Conservation (phyloP, 1,140 invertebrate species). For the Archivesica marissinica region DNA sequence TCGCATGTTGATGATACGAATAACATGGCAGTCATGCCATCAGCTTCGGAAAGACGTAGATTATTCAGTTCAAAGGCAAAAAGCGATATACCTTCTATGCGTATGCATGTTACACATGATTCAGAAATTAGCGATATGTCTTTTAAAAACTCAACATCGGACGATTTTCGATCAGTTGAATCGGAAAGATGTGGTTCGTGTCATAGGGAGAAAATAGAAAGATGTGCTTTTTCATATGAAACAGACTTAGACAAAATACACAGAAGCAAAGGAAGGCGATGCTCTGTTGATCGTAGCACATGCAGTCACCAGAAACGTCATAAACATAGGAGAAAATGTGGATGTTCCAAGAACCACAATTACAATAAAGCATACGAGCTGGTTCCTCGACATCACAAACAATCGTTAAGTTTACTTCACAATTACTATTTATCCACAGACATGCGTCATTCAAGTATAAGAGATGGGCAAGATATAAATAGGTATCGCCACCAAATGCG, state of each 20-base stretch:
- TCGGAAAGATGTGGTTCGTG: background rate
- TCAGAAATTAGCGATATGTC: background rate
- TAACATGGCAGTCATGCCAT: background rate
- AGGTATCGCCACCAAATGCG: background rate
- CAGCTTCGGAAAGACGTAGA: slow-evolving; percentile 31
- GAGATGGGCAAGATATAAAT: background rate
- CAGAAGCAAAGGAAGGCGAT: background rate
- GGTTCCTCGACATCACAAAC: background rate
- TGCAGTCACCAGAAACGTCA: background rate
- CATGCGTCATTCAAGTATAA: background rate
- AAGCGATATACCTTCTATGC: slow-evolving; percentile 49
- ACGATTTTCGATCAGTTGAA: slow-evolving; percentile 24
- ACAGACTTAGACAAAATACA: slow-evolving; percentile 1
- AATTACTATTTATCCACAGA: background rate
- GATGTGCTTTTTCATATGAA: slow-evolving; percentile 13
- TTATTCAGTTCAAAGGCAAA: slow-evolving; percentile 45
- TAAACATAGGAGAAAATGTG: background rate
- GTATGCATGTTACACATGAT: background rate
- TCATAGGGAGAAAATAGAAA: background rate
- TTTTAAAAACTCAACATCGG: background rate
- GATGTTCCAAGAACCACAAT: background rate
- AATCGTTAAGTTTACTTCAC: background rate
- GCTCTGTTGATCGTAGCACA: background rate
- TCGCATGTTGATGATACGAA: background rate
- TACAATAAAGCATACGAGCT: background rate